Evolutionary conservation across 1,140 invertebrate genomes (phyloP).

Genomic region (Melipona quadrifasciata): DNA sequence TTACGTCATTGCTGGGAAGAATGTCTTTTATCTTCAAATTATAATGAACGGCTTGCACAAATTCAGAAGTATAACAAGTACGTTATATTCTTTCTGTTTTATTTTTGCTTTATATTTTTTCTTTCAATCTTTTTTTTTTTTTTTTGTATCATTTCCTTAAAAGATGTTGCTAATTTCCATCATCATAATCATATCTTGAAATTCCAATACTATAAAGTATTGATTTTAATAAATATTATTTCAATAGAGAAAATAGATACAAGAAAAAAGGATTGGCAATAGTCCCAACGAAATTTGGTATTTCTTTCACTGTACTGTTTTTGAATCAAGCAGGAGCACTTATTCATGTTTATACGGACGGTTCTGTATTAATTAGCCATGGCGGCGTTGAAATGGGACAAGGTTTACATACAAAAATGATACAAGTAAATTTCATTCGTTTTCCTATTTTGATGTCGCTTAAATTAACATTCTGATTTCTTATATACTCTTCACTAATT

Average conservation of each 20-base stretch:
- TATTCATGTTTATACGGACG: constrained; percentile 94
- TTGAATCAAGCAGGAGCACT: constrained; percentile 95
- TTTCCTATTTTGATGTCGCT: constrained; percentile 3
- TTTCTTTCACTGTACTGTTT: constrained; percentile 90
- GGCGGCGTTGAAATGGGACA: constrained; percentile 98
- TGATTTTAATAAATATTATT: constrained; percentile 31
- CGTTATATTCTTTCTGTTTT: constrained; percentile 24
- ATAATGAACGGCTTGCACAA: constrained; percentile 83
- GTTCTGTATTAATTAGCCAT: constrained; percentile 95
- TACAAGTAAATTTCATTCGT: constrained; percentile 84
- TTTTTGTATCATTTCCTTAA: neutral
- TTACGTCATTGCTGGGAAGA: constrained; percentile 92
- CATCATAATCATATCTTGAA: neutral
- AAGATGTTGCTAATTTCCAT: neutral
- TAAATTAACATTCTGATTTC: neutral
- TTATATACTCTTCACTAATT: neutral
- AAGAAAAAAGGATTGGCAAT: constrained; percentile 93
- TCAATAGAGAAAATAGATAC: constrained; percentile 89
- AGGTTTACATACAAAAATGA: constrained; percentile 97
- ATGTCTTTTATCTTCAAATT: constrained; percentile 88
- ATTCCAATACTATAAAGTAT: neutral
- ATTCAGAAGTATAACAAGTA: constrained; percentile 90
- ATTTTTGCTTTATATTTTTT: neutral
- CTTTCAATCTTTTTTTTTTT: neutral
- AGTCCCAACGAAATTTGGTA: constrained; percentile 95